Percentiles rank a stretch among this genome's conserved stretches.
These are phyloP conservation scores for Polydrusus tereticollis DNA, from an alignment of 2,888 invertebrate species.

Conservation along the genomic window DNA sequence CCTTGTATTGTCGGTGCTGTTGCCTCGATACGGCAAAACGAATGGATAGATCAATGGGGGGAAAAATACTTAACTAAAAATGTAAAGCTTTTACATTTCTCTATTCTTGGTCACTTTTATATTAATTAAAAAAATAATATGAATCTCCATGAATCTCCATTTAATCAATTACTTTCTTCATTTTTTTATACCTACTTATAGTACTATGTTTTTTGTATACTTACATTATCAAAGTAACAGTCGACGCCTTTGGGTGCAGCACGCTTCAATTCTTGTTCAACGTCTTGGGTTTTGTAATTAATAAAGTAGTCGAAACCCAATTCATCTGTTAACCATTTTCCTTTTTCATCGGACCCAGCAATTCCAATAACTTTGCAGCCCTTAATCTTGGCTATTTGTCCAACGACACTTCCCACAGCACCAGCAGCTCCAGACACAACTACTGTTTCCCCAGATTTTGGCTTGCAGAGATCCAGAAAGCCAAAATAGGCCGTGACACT, in stretches of 20 bases:
- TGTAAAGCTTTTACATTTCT: too few relatives aligned
- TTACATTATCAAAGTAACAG: conserved; percentile 84
- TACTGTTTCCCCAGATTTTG: conserved; percentile 80
- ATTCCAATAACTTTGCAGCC: conserved; percentile 80
- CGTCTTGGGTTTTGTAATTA: conserved; percentile 78
- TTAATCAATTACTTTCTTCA: too few relatives aligned
- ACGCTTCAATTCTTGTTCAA: conserved; percentile 71
- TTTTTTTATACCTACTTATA: too few relatives aligned
- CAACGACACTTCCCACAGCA: conserved; percentile 83
- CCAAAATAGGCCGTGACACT: conserved; percentile 86
- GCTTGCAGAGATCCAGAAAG: conserved; percentile 77
- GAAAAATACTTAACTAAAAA: too few relatives aligned
- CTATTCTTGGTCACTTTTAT: too few relatives aligned
- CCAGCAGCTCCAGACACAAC: conserved; percentile 83
- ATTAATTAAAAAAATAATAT: too few relatives aligned
- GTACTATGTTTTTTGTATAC: too few relatives aligned
- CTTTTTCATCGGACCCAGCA: conserved; percentile 79
- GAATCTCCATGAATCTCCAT: too few relatives aligned
- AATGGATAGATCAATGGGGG: too few relatives aligned
- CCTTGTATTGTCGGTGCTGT: too few relatives aligned
- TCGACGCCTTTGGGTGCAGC: conserved; percentile 80
- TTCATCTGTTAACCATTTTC: conserved; percentile 74
- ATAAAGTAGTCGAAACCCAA: conserved; percentile 78
- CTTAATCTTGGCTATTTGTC: conserved; percentile 83
- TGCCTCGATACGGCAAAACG: too few relatives aligned